Percentiles rank a stretch among this genome's conserved stretches.
phyloP scores from a whole-genome alignment of 2,888 invertebrate genomes.

The Acrobasis repandana region DNA sequence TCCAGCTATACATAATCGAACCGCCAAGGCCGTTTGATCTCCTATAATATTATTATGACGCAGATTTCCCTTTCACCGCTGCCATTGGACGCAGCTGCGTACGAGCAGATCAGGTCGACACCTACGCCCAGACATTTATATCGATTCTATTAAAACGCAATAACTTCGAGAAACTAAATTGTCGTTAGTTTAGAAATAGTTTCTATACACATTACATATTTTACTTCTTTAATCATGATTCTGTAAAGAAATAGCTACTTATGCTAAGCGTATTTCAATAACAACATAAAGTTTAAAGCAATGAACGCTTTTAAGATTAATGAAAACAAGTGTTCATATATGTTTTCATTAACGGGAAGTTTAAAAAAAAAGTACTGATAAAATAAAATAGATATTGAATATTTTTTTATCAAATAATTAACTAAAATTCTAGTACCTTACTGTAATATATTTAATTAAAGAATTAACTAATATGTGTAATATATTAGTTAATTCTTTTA shows the following conservation, averaged over 20 bases:
- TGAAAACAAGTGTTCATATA: no score
- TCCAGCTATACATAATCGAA: constrained; percentile 35
- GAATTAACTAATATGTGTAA: no score
- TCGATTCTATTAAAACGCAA: constrained; percentile 26
- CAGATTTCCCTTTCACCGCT: constrained; percentile 72
- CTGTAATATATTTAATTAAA: no score
- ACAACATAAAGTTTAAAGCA: no score
- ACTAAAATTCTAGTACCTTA: no score
- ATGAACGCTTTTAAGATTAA: no score
- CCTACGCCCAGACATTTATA: constrained; percentile 47
- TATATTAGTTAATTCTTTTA: no score
- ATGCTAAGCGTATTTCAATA: no score
- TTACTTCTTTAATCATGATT: neutral
- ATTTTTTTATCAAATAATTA: no score
- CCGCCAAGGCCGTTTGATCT: constrained; percentile 30
- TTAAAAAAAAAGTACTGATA: no score
- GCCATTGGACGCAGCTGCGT: constrained; percentile 52
- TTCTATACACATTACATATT: neutral
- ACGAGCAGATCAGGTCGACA: constrained; percentile 41
- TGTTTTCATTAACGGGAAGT: no score
- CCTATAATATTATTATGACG: constrained; percentile 56
- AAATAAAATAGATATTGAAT: no score
- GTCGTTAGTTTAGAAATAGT: neutral
- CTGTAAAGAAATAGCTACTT: neutral
- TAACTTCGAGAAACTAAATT: constrained; percentile 8